Evolutionary conservation across 35 echinoderm and acorn worm genomes (phyloP), one percentile per base, ranked within the genome.

Genomic region (Chiridota heheva): DNA sequence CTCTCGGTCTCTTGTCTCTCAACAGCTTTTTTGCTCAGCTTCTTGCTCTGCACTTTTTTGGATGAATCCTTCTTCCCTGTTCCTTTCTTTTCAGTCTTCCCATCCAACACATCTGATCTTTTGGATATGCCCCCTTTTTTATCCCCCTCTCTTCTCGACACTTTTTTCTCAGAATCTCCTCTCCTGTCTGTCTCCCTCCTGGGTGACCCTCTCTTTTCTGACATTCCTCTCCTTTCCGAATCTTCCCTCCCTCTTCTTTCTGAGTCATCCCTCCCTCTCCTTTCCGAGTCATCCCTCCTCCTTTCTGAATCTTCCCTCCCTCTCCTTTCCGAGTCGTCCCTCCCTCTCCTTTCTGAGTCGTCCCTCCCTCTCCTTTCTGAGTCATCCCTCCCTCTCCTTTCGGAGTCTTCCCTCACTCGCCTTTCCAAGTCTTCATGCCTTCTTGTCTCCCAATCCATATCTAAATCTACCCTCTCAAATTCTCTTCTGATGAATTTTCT

Each of bases 101-200:
- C n/a, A n/a, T n/a, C n/a, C n/a, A n/a, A n/a, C n/a, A n/a, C 20
- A 49, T 62, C 33, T 39, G 36, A 3, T 36, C 2, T 33, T 58
- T 81, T 48, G 78, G 78, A 15, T 34, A 81, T 39, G 63, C 58
- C 26, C 78, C 58, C 67, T 48, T 84, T 10, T 69, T 67, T 7
- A 41, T n/a, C 18, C 63, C 17, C 66, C 66, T 78, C 15, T 36
- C 6, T 10, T 42, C 24, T 3, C 40, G 3, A 70, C 36, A n/a
- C n/a, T n/a, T 20, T 38, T 70, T 70, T 70, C 36, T 70, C 13
- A 36, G 28, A 36, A 26, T 26, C 67, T 36, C 36, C 7, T 70
- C 81, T 34, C 42, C 72, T 26, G 69, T 60, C 32, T 53, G 40
- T 1, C 36, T 37, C 24, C 39, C 30, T 2, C 40, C n/a, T n/a